Conservation (phyloP, 2,113 vertebrate species). For the Oryzias celebensis region DNA sequence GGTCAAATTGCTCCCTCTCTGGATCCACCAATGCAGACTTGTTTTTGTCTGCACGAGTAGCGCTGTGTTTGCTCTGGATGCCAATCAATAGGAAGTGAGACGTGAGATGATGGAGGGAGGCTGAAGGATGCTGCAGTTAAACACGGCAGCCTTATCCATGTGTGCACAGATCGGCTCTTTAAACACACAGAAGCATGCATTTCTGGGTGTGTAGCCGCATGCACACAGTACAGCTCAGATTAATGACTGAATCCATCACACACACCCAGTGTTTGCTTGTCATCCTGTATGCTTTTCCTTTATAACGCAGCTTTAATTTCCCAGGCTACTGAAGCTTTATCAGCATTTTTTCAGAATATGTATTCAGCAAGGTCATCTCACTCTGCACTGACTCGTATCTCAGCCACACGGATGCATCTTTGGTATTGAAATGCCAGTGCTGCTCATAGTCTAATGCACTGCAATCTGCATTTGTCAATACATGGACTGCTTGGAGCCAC, state of each 20-base stretch:
- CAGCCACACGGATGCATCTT: constrained; percentile 33
- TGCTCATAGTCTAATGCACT: constrained; percentile 22
- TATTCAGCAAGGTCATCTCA: constrained; percentile 63
- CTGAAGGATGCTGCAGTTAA: constrained; percentile 45
- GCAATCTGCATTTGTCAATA: constrained; percentile 55
- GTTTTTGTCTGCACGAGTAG: constrained; percentile 9
- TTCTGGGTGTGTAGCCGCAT: constrained; percentile 10
- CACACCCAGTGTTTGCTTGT: constrained; percentile 56
- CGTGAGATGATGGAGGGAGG: constrained; percentile 33
- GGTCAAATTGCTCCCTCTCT: constrained; percentile 16
- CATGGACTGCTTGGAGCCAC: constrained; percentile 13
- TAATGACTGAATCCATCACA: constrained; percentile 65
- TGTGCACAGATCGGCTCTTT: constrained; percentile 59
- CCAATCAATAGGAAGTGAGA: constrained; percentile 52
- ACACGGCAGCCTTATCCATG: constrained; percentile 64
- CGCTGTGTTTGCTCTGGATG: constrained; percentile 32
- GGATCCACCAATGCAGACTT: constrained; percentile 17
- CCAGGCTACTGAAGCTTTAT: constrained; percentile 59
- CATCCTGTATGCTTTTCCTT: constrained; percentile 54
- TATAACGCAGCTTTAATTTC: constrained; percentile 65
- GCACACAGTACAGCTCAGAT: constrained; percentile 29
- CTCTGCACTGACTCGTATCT: constrained; percentile 27
- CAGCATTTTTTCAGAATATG: constrained; percentile 50
- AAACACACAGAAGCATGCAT: constrained; percentile 48
- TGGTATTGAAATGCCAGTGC: constrained; percentile 55